A percentile compares a stretch with the other conserved stretches of the same genome.
phyloP scores from a whole-genome alignment of 2,113 vertebrate genomes.

The Tenebrosternarchus preto region DNA sequence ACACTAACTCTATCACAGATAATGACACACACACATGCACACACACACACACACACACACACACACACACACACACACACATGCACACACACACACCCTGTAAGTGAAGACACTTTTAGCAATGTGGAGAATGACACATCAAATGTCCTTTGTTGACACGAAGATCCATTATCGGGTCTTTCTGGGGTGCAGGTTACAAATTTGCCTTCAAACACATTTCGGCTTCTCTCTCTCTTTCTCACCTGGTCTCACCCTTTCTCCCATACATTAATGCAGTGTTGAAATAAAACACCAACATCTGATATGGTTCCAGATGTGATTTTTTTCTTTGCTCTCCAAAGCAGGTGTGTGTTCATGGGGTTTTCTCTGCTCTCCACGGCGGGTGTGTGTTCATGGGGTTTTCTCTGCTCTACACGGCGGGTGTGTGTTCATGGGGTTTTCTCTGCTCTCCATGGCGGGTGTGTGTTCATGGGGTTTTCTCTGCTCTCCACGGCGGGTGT shows the following conservation, averaged over 20 bases:
- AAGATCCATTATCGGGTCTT: conserved; percentile 33
- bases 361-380: not conserved
- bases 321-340: not conserved
- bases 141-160: conserved; percentile 24
- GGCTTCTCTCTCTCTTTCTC: not conserved
- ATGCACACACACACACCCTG: conserved; percentile 9
- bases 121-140: conserved; percentile 6
- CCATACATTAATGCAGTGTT: not conserved
- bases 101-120: conserved; percentile 1
- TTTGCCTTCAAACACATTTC: not conserved
- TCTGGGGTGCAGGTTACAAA: conserved; percentile 15
- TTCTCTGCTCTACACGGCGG: not conserved
- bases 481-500: not conserved
- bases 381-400: not conserved
- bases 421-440: not conserved
- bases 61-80: not conserved
- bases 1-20: not conserved
- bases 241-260: not conserved
- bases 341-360: not conserved
- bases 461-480: not conserved
- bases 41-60: not conserved
- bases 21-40: not conserved
- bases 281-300: not conserved
- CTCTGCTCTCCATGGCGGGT: not conserved
- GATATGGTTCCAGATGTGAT: not conserved